Base-by-base conservation (phyloP, 2,888 invertebrate genomes). In the Ypsolopha sequella region DNA sequence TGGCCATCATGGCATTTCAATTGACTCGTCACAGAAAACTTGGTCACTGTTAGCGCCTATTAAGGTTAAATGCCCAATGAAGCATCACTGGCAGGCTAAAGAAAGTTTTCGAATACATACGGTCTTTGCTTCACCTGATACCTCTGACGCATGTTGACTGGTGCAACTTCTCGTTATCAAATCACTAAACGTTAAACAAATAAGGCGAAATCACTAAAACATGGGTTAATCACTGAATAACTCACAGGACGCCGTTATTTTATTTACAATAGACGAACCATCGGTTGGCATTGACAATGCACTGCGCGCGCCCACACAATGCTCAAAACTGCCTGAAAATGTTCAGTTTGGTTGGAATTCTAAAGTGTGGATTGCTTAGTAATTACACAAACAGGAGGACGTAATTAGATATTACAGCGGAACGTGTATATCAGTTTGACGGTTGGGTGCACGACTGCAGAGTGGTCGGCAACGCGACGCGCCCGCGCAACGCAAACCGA, bases 101-200 rank as follows among this genome's bases (percentile, higher is more conserved):
- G 38, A 38, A 13, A 13, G 43, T 14, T 8, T 7, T 43, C 14
- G 10, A 61, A 76, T 84, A 86, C 86, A 62, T 85, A 86, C 85
- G 77, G 72, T 72, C 74, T 76, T 61, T 85, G 85, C 69, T 85
- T 84, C 66, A 86, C 70, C 69, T 86, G 86, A 68, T 86, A 86
- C 63, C 84, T 71, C 69, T 86, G 85, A 64, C 85, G 82, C 85
- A 86, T 86, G 58, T 57, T 43, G 43, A 13, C 43, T 9, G 8
- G 13, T 43, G 9, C 24, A 9, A 24, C 41, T 41, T 6, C 11
- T 41, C 41, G 11, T 13, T 24, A 43, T 7, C 13, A 63, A 59
- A 61, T 24, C 62, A 60, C 65, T 63, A 62, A 54, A 55, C 57
- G 56, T 60, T 59, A 58, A 55, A 56, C 58, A 50, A 52, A 47